Base-by-base conservation (phyloP, 2,797 vertebrate species). In the Chaetodon trifasciatus region DNA sequence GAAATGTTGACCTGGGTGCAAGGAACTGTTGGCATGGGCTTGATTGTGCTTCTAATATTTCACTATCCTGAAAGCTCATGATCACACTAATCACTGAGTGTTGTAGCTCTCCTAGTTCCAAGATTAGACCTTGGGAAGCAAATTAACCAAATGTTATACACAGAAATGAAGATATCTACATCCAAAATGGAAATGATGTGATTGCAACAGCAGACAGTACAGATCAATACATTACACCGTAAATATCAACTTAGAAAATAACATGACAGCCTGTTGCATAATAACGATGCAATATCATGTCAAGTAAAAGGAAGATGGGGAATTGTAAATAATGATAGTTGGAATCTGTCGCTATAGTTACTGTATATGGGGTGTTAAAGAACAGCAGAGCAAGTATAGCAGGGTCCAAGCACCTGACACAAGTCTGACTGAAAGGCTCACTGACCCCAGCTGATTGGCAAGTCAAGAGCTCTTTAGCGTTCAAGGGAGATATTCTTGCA, bases 11-110 rank as follows among this genome's bases (percentile, higher is more conserved):
- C 12, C 11, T 39, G 35, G 13, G 12, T 53, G 67, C 1, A 60
- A 50, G 35, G 24, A 65, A 50, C 50, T 35, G 52, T 65, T 24
- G 46, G 77, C 79, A 71, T 87, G 84, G 52, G 57, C 63, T 70
- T 72, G 47, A 55, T 17, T 16, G 44, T 74, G 61, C 28, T 53
- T 56, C 2, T 66, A 42, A 69, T 53, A n/a, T 49, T 15, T 63
- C 28, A 76, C 74, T 57, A 0, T 21, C 56, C 24, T 44, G 24
- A 56, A 56, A 46, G 13, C 32, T 37, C 21, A 32, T 67, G 5
- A 62, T 56, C 7, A 56, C 57, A 40, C 23, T 56, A 55, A 75
- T 60, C 56, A 64, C 46, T 40, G 1, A 46, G 1, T 40, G 60
- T 73, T 70, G 23, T 0, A 24, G 21, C 61, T 53, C 21, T 46